Evolutionary conservation across 2,797 vertebrate genomes (phyloP).

Genomic region (Rhinophrynus dorsalis): DNA sequence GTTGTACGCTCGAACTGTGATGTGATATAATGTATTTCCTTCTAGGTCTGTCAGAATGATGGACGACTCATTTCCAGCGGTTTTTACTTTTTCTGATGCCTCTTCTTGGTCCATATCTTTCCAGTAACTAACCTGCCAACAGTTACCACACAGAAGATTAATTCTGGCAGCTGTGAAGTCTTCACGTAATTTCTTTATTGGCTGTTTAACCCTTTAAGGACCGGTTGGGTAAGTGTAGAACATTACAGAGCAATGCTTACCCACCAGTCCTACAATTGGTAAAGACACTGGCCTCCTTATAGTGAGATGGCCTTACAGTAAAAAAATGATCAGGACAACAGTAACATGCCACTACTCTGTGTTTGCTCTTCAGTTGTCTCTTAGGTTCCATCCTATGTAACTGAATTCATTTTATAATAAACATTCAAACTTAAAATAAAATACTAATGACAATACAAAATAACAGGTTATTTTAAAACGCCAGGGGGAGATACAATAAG

Average conservation of each 20-base stretch:
- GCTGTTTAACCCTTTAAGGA: too few relatives aligned
- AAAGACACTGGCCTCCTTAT: not conserved
- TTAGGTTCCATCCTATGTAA: too few relatives aligned
- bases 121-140: constrained; percentile 87
- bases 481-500: too few relatives aligned
- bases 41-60: constrained; percentile 84
- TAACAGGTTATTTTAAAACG: too few relatives aligned
- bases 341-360: too few relatives aligned
- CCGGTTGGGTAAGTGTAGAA: too few relatives aligned
- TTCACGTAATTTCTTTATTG: constrained; percentile 40
- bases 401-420: too few relatives aligned
- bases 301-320: constrained; percentile 3
- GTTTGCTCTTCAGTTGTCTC: too few relatives aligned
- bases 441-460: too few relatives aligned
- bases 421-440: too few relatives aligned
- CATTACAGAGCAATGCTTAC: too few relatives aligned
- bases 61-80: constrained; percentile 85
- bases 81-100: constrained; percentile 79
- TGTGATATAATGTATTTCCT: constrained; percentile 84
- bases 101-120: constrained; percentile 88
- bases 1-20: constrained; percentile 90
- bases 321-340: constrained; percentile 19
- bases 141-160: constrained; percentile 51
- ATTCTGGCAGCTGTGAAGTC: constrained; percentile 39
- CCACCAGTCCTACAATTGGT: too few relatives aligned